Conservation (phyloP, 2,888 invertebrate species). For the Tetrapedia diversipes region DNA sequence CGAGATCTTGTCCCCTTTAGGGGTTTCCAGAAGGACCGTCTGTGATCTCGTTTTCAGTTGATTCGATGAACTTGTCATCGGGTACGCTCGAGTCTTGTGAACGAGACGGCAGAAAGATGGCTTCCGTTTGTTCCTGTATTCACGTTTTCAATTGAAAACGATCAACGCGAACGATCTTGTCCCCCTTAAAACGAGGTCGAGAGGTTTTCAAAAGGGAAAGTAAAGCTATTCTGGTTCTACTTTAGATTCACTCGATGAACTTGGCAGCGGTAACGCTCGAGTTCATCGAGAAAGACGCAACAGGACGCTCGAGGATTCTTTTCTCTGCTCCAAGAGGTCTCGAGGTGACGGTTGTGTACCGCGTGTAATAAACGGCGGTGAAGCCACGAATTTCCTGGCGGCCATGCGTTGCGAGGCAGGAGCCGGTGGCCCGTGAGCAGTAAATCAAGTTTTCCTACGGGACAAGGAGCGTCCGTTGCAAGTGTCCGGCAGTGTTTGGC, state of each 20-base stretch:
- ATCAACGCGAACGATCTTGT: too few species aligned
- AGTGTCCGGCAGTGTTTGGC: constrained; percentile 68
- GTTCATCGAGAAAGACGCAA: too few species aligned
- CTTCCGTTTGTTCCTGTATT: too few species aligned
- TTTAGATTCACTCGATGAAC: too few species aligned
- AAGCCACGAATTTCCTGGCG: constrained; percentile 21
- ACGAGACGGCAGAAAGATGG: too few species aligned
- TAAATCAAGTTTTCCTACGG: constrained; percentile 67
- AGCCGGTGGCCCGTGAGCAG: constrained; percentile 46
- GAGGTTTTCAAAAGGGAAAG: too few species aligned
- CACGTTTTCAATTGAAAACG: too few species aligned
- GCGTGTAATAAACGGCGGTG: constrained; percentile 11
- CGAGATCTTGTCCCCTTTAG: constrained; percentile 26
- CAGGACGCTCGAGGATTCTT: not conserved
- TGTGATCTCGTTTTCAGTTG: constrained; percentile 13
- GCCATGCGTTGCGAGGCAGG: constrained; percentile 23
- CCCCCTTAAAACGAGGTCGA: too few species aligned
- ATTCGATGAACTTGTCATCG: constrained; percentile 1
- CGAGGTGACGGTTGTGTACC: not conserved
- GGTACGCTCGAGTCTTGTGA: too few species aligned
- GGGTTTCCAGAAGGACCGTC: too few species aligned
- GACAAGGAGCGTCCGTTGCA: constrained; percentile 60
- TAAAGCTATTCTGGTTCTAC: too few species aligned
- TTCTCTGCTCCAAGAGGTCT: not conserved
- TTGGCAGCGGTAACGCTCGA: too few species aligned